phyloP scores from a whole-genome alignment of 2,888 invertebrate species.

The Perithous albicinctus region DNA sequence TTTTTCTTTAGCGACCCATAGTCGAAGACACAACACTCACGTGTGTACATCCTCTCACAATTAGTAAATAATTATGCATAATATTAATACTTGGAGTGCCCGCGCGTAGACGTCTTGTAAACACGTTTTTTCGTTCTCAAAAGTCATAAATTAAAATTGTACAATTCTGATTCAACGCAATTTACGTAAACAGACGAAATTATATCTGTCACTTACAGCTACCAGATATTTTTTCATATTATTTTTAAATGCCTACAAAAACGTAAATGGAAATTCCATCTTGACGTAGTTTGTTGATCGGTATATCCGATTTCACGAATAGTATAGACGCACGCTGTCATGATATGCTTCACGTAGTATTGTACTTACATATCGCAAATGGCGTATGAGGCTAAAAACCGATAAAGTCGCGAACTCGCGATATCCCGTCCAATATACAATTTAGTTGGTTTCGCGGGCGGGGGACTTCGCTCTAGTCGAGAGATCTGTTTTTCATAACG shows the following conservation, averaged over 20 bases:
- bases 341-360: background rate
- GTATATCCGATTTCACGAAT: slow-evolving; percentile 29
- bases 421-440: slow-evolving; percentile 34
- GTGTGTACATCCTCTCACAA: background rate
- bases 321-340: background rate
- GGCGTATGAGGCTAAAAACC: background rate
- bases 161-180: background rate
- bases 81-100: background rate
- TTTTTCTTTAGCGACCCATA: background rate
- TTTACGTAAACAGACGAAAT: background rate
- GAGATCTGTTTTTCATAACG: slow-evolving; percentile 72
- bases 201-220: background rate
- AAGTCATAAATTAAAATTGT: background rate
- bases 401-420: slow-evolving; percentile 19
- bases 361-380: background rate
- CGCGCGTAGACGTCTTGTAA: too few species aligned
- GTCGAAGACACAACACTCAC: background rate
- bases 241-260: background rate
- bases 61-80: background rate
- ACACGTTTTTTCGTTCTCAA: too few species aligned
- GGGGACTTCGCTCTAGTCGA: slow-evolving; percentile 62
- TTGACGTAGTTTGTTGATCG: slow-evolving; percentile 19
- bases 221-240: background rate
- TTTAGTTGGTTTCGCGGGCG: slow-evolving; percentile 33
- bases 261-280: slow-evolving; percentile 47